Evolutionary conservation across 2,888 invertebrate species (phyloP), one percentile per base, ranked within the genome.

Genomic region (Drosophila rubida): DNA sequence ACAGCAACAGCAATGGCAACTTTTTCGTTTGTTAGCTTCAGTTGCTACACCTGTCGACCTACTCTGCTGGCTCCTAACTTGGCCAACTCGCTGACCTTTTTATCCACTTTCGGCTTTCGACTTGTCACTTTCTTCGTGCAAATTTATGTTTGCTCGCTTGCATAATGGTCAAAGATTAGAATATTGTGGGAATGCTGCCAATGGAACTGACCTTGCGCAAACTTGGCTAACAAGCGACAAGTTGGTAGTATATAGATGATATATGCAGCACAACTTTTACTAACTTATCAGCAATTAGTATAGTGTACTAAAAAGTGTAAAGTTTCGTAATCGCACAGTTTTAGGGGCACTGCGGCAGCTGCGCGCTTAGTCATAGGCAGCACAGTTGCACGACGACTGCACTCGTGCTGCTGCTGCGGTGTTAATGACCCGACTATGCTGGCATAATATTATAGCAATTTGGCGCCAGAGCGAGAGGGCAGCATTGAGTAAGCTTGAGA

Each of bases 381-480:
- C 57, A 72, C 71, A 72, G 71, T 68, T 72, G 46, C 14, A 22
- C 35, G 8, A 19, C 0, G 4, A 66, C 35, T 65, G 69, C 53
- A 57, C 19, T 19, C 19, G 1, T 42, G 51, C 7, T 46, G 39
- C 13, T 39, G 23, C 19, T 41, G 59, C 71, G 68, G 82, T 88
- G 87, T 88, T 87, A 87, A 88, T 88, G 87, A 87, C 88, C 87
- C 60, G 74, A 55, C 61, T 62, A 1, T 25, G 5, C 27, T 32
- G n/a, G n/a, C 32, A 76, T 66, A 68, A 72, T 74, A 71, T 62
- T 69, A 61, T 58, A 55, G 64, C 62, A 49, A 66, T 66, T 70
- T 61, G 39, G 54, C 35, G 63, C 4, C 16, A 66, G 62, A 78
- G 63, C 45, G 51, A 62, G 55, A 68, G 41, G 49, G 70, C 57